Evolutionary conservation across 2,888 invertebrate species (phyloP), one percentile per base, ranked within the genome.

Genomic region (Perdita meconis): DNA sequence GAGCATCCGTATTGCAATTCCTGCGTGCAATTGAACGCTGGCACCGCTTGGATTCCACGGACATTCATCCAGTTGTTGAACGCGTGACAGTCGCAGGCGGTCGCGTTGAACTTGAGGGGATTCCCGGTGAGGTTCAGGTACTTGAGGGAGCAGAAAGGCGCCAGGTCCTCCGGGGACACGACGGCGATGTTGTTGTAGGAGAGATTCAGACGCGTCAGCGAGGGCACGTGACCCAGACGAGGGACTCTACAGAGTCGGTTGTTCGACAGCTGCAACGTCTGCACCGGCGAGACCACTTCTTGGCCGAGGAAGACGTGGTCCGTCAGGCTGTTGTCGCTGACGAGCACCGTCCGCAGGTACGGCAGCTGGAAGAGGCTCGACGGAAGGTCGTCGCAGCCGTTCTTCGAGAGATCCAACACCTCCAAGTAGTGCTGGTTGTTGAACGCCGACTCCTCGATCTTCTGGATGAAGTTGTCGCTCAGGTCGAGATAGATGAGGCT

Each of bases 231-330:
- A 1, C 95, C 95, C 89, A 95, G 93, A 83, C 94, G 90, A 0
- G 96, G 96, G 47, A 96, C 89, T 68, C 93, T 92, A 16, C 91
- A 92, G 40, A 96, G 91, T 64, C 93, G 93, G 86, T 95, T 95
- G 65, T 94, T 93, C 19, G 95, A 94, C 40, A 96, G 88, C 80
- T 95, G 94, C 6, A 96, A 87, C 76, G 94, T 93, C 79, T 94
- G 93, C 2, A 95, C 93, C 0, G 95, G 95, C 57, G 93, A 94
- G 12, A 88, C 90, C 40, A 94, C 90, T n/a, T 89, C 87, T 30
- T 92, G 86, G 5, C 91, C 91, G 1, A 5, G 16, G 57, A 93
- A 90, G 24, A 89, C 91, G 19, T 92, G 83, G 68, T 94, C 93
- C 8, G 92, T 86, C 55, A 95, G 87, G 0, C 92, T 92, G 87